Evolutionary conservation across 2,888 invertebrate species (phyloP).

Genomic region (Abrostola triplasia): DNA sequence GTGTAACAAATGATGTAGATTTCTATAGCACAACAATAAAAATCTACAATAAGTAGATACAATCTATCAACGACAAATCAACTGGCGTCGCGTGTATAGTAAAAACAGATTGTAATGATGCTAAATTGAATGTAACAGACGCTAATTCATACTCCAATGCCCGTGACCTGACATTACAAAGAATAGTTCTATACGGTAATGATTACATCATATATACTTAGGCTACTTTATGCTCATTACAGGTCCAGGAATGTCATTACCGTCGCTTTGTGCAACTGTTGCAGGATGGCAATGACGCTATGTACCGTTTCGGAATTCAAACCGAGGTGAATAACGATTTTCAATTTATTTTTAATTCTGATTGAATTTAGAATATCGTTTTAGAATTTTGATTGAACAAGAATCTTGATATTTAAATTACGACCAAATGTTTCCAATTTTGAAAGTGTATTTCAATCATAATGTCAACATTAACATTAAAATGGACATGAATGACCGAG

Average conservation of each 20-base stretch:
- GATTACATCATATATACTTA: slow-evolving; percentile 43
- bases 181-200: slow-evolving; percentile 34
- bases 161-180: slow-evolving; percentile 56
- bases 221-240: slow-evolving; percentile 33
- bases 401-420: too few species aligned
- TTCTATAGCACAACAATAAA: slow-evolving; percentile 23
- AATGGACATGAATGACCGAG: slow-evolving; percentile 13
- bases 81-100: slow-evolving; percentile 41
- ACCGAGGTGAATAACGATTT: background rate
- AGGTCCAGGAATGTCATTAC: slow-evolving; percentile 34
- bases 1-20: slow-evolving; percentile 8
- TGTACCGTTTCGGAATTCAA: background rate
- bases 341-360: background rate
- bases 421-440: too few species aligned
- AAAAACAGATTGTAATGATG: slow-evolving; percentile 61
- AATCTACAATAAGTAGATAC: slow-evolving; percentile 11
- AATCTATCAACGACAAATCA: slow-evolving; percentile 44
- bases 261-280: slow-evolving; percentile 4
- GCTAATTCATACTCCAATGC: slow-evolving; percentile 54
- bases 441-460: slow-evolving; percentile 19
- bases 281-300: slow-evolving; percentile 9
- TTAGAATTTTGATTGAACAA: background rate
- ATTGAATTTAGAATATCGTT: background rate
- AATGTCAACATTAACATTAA: slow-evolving; percentile 10
- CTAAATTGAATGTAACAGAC: slow-evolving; percentile 63